Percentiles rank a stretch among this genome's conserved stretches.
Conservation (phyloP, 2,888 invertebrate genomes). For the Hipparchia semele region DNA sequence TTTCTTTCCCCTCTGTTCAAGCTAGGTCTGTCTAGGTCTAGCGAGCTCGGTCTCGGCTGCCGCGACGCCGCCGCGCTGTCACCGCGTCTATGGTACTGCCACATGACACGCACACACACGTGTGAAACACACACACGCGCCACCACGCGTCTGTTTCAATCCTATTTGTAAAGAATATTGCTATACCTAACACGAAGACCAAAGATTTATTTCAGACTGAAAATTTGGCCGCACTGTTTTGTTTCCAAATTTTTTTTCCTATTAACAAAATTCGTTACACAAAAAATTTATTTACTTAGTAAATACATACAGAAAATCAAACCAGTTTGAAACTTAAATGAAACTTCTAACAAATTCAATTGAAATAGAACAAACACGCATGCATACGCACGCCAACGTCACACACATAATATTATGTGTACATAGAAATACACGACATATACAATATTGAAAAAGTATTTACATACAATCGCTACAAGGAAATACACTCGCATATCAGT, state of each 20-base stretch:
- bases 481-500: neutral
- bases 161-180: neutral
- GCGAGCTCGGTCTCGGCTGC: conserved; percentile 74
- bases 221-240: neutral
- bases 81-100: conserved; percentile 77
- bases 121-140: conserved; percentile 30
- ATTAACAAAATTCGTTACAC: neutral
- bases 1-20: conserved; percentile 82
- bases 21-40: conserved; percentile 73
- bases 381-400: neutral
- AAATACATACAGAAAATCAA: neutral
- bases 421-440: neutral
- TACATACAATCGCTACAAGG: too few species aligned
- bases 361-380: conserved; percentile 10
- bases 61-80: conserved; percentile 64
- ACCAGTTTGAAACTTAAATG: neutral
- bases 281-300: too few species aligned
- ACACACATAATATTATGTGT: neutral
- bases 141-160: conserved; percentile 25
- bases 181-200: neutral
- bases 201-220: neutral
- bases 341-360: conserved; percentile 3
- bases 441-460: too few species aligned
- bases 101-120: conserved; percentile 39
- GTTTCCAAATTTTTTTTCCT: neutral